Conservation (phyloP, 64 coral and sea anemone species). For the Platygyra sinensis region DNA sequence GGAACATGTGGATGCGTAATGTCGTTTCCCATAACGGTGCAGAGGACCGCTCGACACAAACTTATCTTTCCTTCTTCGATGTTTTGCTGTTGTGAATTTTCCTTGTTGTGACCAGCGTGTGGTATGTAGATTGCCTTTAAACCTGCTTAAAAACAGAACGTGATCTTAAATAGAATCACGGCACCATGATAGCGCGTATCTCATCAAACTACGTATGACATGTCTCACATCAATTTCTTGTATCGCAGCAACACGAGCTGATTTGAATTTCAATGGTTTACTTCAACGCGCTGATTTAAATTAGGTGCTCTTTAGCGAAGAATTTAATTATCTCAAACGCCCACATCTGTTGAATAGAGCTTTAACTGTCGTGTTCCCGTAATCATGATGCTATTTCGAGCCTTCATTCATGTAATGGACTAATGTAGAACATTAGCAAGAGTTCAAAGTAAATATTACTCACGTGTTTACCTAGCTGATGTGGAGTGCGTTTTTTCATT, state of each 20-base stretch:
- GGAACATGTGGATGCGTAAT: not conserved
- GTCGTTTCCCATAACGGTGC: slow-evolving; percentile 15
- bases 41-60: not conserved
- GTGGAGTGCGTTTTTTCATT: not conserved
- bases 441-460: not conserved
- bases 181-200: not conserved
- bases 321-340: not conserved
- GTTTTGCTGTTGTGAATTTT: not conserved
- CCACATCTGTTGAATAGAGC: not conserved
- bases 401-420: not conserved
- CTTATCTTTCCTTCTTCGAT: not conserved
- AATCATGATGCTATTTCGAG: not conserved
- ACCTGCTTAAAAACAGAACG: not conserved
- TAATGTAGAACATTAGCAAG: not conserved
- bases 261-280: not conserved
- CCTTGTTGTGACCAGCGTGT: not conserved
- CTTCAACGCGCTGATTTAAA: not conserved
- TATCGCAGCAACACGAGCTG: not conserved
- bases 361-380: not conserved
- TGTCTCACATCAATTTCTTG: not conserved
- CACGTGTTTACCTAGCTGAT: not conserved
- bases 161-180: not conserved
- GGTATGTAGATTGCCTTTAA: not conserved
- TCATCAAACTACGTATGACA: not conserved
- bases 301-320: not conserved